Evolutionary conservation across 2,113 vertebrate genomes (phyloP).

Genomic region (Mandrillus leucophaeus): DNA sequence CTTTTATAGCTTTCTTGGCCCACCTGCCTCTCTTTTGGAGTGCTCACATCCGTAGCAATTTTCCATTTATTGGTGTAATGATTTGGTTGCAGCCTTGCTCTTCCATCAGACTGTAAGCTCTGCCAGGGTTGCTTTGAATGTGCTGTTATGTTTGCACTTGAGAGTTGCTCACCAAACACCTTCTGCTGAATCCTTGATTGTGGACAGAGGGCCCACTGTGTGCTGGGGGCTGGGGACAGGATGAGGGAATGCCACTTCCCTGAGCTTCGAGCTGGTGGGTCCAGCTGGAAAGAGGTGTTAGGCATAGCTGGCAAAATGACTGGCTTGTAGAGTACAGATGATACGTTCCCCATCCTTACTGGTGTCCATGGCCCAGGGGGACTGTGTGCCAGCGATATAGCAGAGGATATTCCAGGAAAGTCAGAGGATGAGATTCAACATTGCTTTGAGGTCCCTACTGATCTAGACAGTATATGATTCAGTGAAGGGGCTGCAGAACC

Average conservation of each 20-base stretch:
- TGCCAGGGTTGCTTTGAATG: fast-evolving
- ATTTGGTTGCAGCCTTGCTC: background rate
- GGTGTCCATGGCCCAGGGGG: background rate
- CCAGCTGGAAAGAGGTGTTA: background rate
- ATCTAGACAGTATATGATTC: background rate
- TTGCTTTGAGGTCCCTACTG: background rate
- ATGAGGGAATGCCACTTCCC: background rate
- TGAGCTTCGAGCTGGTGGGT: background rate
- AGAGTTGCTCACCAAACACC: background rate
- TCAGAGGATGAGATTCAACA: background rate
- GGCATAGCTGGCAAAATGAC: background rate
- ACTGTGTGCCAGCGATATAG: fast-evolving
- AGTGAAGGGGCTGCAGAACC: background rate
- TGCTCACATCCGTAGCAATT: fast-evolving
- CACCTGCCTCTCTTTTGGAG: background rate
- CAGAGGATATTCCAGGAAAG: background rate
- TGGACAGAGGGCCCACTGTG: fast-evolving
- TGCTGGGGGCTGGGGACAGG: background rate
- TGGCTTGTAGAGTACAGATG: no score
- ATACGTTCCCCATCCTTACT: background rate
- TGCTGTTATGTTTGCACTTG: background rate
- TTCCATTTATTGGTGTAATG: background rate
- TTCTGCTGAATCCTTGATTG: background rate
- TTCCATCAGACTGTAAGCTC: background rate
- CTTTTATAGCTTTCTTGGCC: fast-evolving